Percentiles rank a stretch among this genome's conserved stretches.
Evolutionary conservation across 1,140 invertebrate genomes (phyloP).

Genomic region (Spodoptera frugiperda): DNA sequence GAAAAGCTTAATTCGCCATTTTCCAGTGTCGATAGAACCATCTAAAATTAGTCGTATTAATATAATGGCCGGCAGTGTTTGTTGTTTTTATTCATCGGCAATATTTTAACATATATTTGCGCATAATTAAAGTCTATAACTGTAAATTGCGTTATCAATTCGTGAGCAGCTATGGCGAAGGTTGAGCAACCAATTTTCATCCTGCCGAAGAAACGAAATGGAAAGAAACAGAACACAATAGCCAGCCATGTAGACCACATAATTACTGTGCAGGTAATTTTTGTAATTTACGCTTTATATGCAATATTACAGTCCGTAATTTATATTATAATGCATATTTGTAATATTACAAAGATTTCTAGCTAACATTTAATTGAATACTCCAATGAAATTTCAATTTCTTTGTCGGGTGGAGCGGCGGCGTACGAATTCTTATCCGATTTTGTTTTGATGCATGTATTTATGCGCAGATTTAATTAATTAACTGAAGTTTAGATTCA

Average conservation of each 20-base stretch:
- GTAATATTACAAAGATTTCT: not conserved
- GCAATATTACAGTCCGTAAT: not conserved
- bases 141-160: not conserved
- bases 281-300: constrained; percentile 4
- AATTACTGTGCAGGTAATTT: constrained; percentile 86
- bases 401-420: too few species aligned
- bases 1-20: not conserved
- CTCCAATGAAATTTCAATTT: not conserved
- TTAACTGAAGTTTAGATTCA: too few species aligned
- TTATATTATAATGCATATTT: constrained; percentile 23
- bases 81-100: constrained; percentile 42
- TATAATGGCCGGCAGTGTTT: constrained; percentile 40
- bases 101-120: constrained; percentile 24
- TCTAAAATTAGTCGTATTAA: constrained; percentile 16
- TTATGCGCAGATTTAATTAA: too few species aligned
- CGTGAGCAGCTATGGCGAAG: constrained; percentile 70
- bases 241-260: constrained; percentile 88
- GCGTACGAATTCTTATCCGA: too few species aligned
- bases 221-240: constrained; percentile 84
- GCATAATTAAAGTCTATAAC: constrained; percentile 1
- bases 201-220: constrained; percentile 87
- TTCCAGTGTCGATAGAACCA: not conserved
- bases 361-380: not conserved
- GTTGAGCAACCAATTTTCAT: constrained; percentile 87
- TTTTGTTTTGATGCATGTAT: too few species aligned